Evolutionary conservation across 92 coral and sea anemone species (phyloP).

Genomic region (Palythoa grandis): DNA sequence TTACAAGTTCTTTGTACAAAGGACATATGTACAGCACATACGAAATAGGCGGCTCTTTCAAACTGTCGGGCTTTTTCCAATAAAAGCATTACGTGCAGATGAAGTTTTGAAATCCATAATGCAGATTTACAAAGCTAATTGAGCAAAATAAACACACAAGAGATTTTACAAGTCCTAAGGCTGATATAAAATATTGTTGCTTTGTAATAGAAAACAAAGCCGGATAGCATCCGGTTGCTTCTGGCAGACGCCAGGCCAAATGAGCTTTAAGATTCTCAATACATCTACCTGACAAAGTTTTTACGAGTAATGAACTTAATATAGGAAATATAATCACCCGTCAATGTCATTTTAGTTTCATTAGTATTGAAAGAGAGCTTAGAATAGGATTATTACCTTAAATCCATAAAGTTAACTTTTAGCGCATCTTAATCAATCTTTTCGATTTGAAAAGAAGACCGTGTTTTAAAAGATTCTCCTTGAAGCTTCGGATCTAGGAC

Average conservation of each 20-base stretch:
- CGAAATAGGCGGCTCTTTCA: not conserved
- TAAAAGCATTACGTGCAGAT: not conserved
- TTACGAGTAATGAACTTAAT: constrained; percentile 18
- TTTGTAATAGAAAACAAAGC: constrained; percentile 6
- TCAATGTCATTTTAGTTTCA: not conserved
- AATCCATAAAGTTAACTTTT: constrained; percentile 17
- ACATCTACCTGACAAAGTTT: not conserved
- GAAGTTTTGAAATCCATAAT: constrained; percentile 8
- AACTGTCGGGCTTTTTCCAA: not conserved
- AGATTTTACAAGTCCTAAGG: not conserved
- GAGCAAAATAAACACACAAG: constrained; percentile 23
- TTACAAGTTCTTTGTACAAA: not conserved
- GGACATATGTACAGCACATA: not conserved
- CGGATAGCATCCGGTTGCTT: not conserved
- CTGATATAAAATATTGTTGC: constrained; percentile 22
- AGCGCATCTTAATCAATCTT: constrained; percentile 20
- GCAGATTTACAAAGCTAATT: constrained; percentile 35
- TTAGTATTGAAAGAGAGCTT: constrained; percentile 5
- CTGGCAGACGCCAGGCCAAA: not conserved
- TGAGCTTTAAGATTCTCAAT: not conserved
- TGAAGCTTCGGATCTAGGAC: not conserved
- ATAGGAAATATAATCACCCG: not conserved
- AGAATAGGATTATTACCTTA: constrained; percentile 26
- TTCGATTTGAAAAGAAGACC: not conserved
- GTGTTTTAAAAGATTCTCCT: not conserved